Percentiles rank a stretch among this genome's conserved stretches.
Conservation (phyloP, 2,113 vertebrate genomes). For the Meriones unguiculatus region DNA sequence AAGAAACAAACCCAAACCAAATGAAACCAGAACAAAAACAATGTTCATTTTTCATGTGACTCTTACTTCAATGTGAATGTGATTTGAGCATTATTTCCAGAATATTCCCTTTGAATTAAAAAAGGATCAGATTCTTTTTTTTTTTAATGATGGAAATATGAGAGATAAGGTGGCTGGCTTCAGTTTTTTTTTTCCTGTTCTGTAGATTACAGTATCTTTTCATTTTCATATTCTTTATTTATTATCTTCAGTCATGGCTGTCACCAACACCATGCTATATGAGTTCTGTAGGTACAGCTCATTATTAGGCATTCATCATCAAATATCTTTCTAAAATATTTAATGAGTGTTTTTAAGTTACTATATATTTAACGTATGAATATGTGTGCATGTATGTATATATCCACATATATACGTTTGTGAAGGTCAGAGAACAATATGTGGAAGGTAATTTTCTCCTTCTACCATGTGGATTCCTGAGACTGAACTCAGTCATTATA, state of each 20-base stretch:
- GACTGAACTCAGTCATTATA: neutral
- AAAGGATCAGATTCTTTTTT: neutral
- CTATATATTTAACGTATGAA: too few relatives aligned
- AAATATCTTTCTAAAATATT: neutral
- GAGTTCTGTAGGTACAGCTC: neutral
- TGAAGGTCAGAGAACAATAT: neutral
- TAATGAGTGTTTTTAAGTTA: neutral
- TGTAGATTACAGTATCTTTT: neutral
- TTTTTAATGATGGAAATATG: neutral
- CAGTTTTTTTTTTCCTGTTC: neutral
- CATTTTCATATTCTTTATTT: constrained; percentile 2
- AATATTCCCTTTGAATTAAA: neutral
- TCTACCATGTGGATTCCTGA: neutral
- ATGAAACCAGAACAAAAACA: neutral
- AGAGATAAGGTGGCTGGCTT: neutral
- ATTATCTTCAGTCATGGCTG: neutral
- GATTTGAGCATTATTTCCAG: neutral
- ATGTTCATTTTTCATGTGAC: neutral
- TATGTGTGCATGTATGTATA: neutral
- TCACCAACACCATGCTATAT: neutral
- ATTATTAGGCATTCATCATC: neutral
- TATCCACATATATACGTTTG: neutral
- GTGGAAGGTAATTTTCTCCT: neutral
- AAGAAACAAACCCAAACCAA: neutral
- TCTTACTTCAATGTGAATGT: neutral